phyloP scores from a whole-genome alignment of 2,797 vertebrate genomes.

The Microctenopoma steveboyesi region DNA sequence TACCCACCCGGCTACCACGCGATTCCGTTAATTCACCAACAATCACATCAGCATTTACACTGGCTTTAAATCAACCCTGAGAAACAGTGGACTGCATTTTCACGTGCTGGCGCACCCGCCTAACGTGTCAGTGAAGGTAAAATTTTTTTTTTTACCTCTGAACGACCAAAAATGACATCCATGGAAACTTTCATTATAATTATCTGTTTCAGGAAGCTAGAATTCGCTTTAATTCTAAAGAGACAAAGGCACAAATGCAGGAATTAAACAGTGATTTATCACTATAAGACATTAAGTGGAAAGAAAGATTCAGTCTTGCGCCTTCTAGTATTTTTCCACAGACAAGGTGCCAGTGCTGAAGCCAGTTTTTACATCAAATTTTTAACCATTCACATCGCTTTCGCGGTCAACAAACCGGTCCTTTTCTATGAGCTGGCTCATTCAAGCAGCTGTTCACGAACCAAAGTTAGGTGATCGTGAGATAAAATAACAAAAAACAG shows the following conservation, averaged over 20 bases:
- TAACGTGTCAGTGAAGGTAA: constrained; percentile 30
- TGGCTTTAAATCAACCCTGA: constrained; percentile 80
- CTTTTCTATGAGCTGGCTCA: not conserved
- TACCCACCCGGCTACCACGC: constrained; percentile 38
- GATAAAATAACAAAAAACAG: not conserved
- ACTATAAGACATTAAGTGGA: constrained; percentile 40
- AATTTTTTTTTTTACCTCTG: constrained; percentile 10
- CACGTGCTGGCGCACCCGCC: constrained; percentile 47
- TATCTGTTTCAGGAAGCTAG: constrained; percentile 36
- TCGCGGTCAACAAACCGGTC: not conserved
- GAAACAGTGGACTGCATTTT: constrained; percentile 72
- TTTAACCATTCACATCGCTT: constrained; percentile 4
- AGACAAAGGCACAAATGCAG: constrained; percentile 50
- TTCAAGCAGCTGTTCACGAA: constrained; percentile 13
- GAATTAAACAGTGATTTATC: constrained; percentile 62
- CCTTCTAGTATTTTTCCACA: constrained; percentile 30
- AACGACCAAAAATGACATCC: constrained; percentile 20
- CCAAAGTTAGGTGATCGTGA: not conserved
- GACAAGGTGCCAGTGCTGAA: constrained; percentile 61
- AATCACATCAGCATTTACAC: constrained; percentile 52
- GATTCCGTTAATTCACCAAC: constrained; percentile 51
- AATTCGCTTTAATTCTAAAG: constrained; percentile 25
- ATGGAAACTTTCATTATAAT: constrained; percentile 29
- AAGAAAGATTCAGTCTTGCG: constrained; percentile 59
- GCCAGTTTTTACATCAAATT: constrained; percentile 17